A percentile compares a stretch with the other conserved stretches of the same genome.
Conservation (phyloP, 2,888 invertebrate species). For the Amphipyra tragopoginis region DNA sequence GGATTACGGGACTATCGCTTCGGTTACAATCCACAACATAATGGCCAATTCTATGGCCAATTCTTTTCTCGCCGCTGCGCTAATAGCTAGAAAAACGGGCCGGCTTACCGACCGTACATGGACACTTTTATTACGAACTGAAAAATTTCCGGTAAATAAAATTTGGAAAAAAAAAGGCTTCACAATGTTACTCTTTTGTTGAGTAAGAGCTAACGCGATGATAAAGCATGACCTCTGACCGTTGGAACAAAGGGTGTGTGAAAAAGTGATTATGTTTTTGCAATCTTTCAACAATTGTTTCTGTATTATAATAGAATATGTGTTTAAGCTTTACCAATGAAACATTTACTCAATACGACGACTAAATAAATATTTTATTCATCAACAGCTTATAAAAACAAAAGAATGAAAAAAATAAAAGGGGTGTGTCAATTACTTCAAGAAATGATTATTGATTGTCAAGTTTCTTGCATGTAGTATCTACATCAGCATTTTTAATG, state of each 20-base stretch:
- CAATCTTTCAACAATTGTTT: too few relatives aligned
- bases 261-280: neutral
- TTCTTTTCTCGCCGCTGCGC: slow-evolving; percentile 53
- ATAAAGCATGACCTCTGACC: slow-evolving; percentile 12
- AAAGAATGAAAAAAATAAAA: too few relatives aligned
- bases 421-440: too few relatives aligned
- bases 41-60: slow-evolving; percentile 50
- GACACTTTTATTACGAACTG: neutral
- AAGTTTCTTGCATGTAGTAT: too few relatives aligned
- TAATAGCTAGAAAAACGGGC: slow-evolving; percentile 56
- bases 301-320: too few relatives aligned
- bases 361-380: too few relatives aligned
- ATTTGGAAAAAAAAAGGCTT: neutral
- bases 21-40: slow-evolving; percentile 47
- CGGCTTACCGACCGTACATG: slow-evolving; percentile 8
- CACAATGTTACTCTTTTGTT: slow-evolving; percentile 5
- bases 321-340: too few relatives aligned
- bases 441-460: too few relatives aligned
- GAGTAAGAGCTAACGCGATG: neutral
- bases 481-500: too few relatives aligned
- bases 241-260: slow-evolving; percentile 1
- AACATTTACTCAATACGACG: too few relatives aligned
- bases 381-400: too few relatives aligned
- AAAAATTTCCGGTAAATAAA: slow-evolving; percentile 34
- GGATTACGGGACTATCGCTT: slow-evolving; percentile 43